Percentiles rank a stretch among this genome's conserved stretches.
Conservation (phyloP, 64 coral and sea anemone genomes). For the Stichodactyla mertensii region DNA sequence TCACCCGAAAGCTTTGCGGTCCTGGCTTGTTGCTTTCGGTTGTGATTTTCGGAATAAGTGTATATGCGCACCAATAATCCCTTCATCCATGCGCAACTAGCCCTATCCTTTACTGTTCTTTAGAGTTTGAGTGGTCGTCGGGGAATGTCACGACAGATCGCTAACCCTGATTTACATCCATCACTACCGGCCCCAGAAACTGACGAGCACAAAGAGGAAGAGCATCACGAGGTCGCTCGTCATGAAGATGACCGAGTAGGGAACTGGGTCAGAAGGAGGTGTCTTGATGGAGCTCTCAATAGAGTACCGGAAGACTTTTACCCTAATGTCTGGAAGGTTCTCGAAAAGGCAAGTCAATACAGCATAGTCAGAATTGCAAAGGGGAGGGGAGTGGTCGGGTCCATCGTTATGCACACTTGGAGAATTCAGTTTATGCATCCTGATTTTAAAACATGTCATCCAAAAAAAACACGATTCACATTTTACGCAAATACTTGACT, state of each 20-base stretch:
- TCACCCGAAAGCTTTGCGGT: no score
- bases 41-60: no score
- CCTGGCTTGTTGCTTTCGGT: no score
- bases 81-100: no score
- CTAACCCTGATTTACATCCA: slow-evolving; percentile 2
- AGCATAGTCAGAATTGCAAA: no score
- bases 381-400: no score
- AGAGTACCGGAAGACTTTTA: slow-evolving; percentile 97
- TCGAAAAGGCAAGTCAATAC: slow-evolving; percentile 68
- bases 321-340: slow-evolving; percentile 81
- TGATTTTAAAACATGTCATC: no score
- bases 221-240: slow-evolving; percentile 43
- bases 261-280: slow-evolving; percentile 83
- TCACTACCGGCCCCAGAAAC: background rate
- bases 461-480: no score
- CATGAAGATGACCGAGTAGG: slow-evolving; percentile 69
- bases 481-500: no score
- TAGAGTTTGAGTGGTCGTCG: slow-evolving; percentile 16
- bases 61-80: no score
- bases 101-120: background rate
- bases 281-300: slow-evolving; percentile 92
- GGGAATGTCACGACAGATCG: background rate
- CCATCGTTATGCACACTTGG: no score
- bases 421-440: no score
- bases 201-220: slow-evolving; percentile 3